phyloP scores from a whole-genome alignment of 2,888 invertebrate genomes.

The Halictus quadricinctus region DNA sequence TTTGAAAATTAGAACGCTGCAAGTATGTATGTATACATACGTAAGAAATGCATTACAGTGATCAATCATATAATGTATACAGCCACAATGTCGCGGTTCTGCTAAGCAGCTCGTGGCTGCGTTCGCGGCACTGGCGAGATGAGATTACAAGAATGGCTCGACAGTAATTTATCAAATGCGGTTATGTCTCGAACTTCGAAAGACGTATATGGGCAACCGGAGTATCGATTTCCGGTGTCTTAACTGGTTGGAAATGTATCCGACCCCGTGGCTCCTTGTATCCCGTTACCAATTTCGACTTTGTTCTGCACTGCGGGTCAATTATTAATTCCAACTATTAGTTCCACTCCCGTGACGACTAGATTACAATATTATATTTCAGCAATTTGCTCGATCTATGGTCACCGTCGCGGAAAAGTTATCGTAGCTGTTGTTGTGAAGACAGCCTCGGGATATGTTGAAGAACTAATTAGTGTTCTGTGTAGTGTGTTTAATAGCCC shows the following conservation, averaged over 20 bases:
- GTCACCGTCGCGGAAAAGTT: background rate
- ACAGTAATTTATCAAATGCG: conserved; percentile 32
- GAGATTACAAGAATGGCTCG: conserved; percentile 19
- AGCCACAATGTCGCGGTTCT: background rate
- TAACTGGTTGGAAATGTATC: background rate
- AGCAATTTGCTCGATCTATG: background rate
- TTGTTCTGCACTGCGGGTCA: background rate
- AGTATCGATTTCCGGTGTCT: conserved; percentile 26
- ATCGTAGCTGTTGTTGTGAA: background rate
- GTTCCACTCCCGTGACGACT: background rate
- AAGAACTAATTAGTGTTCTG: conserved; percentile 10
- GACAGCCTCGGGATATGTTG: background rate
- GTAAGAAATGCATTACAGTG: conserved; percentile 10
- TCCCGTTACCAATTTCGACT: background rate
- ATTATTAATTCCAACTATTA: background rate
- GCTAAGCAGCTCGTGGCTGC: background rate
- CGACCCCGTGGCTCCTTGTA: background rate
- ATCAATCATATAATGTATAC: background rate
- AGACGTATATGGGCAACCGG: conserved; percentile 8
- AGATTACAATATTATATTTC: conserved; percentile 19
- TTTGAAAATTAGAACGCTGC: background rate
- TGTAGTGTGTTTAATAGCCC: background rate
- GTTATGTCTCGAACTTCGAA: conserved; percentile 8
- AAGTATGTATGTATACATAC: background rate
- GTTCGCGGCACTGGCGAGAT: conserved; percentile 1